Percentiles rank a stretch among this genome's conserved stretches.
phyloP scores from a whole-genome alignment of 2,113 vertebrate genomes.

The Dermatemys mawii region DNA sequence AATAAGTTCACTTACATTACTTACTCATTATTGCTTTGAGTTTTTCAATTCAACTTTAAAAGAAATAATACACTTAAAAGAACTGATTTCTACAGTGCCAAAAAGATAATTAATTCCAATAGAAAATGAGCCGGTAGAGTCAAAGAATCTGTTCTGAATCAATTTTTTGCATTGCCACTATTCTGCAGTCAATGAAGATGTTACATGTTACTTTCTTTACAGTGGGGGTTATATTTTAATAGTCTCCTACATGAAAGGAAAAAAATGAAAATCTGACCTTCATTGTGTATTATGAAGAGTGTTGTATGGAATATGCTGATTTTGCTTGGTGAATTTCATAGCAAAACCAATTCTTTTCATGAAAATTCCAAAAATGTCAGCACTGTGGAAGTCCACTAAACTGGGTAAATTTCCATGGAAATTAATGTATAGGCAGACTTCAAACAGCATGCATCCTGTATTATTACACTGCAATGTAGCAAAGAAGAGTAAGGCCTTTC shows the following conservation, averaged over 20 bases:
- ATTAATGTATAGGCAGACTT: neutral
- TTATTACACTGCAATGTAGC: neutral
- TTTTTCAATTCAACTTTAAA: neutral
- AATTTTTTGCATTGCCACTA: neutral
- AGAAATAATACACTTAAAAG: neutral
- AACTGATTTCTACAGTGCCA: neutral
- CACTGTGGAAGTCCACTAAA: neutral
- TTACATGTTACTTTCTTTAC: neutral
- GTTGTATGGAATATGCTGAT: neutral
- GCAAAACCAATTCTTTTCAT: neutral
- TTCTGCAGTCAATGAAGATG: neutral
- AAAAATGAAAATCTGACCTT: neutral
- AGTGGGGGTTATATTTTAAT: neutral
- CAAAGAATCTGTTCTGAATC: neutral
- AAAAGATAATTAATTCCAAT: neutral
- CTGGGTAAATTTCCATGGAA: neutral
- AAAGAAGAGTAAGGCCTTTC: neutral
- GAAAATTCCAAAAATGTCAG: neutral
- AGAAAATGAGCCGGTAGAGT: neutral
- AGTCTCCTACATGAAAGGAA: neutral
- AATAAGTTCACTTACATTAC: neutral
- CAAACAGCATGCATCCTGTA: neutral
- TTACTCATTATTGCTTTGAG: neutral
- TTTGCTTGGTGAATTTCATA: neutral
- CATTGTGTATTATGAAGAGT: neutral